These are phyloP conservation scores for Valencia hispanica DNA, from an alignment of 2,797 vertebrate species.

Conservation along the genomic window DNA sequence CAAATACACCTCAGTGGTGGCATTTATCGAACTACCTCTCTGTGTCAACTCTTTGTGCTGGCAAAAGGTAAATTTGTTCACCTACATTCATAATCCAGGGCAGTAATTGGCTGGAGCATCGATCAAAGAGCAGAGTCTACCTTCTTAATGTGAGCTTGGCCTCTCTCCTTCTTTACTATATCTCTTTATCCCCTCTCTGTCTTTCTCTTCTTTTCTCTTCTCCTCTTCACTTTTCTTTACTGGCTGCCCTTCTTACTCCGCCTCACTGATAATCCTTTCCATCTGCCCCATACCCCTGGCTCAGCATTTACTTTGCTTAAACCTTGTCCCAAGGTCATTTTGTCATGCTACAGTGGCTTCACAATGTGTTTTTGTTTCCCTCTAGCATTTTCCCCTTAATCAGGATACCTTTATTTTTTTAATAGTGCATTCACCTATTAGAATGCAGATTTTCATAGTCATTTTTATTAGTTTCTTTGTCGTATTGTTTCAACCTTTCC, in stretches of 20 bases:
- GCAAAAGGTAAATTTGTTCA: slow-evolving; percentile 57
- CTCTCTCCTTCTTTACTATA: background rate
- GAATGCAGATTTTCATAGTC: background rate
- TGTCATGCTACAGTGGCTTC: slow-evolving; percentile 34
- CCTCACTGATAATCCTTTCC: slow-evolving; percentile 64
- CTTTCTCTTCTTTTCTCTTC: background rate
- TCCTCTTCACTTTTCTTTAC: slow-evolving; percentile 25
- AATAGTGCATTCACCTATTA: slow-evolving; percentile 17
- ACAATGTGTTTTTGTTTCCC: slow-evolving; percentile 11
- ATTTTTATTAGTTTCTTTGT: slow-evolving; percentile 12
- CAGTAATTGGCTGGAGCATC: slow-evolving; percentile 54
- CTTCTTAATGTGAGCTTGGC: slow-evolving; percentile 6
- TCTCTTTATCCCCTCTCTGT: background rate
- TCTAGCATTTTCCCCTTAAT: slow-evolving; percentile 15
- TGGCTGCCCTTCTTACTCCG: slow-evolving; percentile 42
- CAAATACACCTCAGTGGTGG: slow-evolving; percentile 61
- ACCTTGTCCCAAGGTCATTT: slow-evolving; percentile 64
- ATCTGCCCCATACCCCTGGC: slow-evolving; percentile 38
- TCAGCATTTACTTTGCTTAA: slow-evolving; percentile 47
- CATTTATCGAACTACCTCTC: slow-evolving; percentile 48
- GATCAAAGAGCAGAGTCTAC: slow-evolving; percentile 48
- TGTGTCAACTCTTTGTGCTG: slow-evolving; percentile 24
- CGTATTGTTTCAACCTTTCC: slow-evolving; percentile 18
- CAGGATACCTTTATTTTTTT: slow-evolving; percentile 1
- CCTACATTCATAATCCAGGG: slow-evolving; percentile 55